Evolutionary conservation across 2,797 vertebrate species (phyloP).

Genomic region (Brachyrhaphis roseni): DNA sequence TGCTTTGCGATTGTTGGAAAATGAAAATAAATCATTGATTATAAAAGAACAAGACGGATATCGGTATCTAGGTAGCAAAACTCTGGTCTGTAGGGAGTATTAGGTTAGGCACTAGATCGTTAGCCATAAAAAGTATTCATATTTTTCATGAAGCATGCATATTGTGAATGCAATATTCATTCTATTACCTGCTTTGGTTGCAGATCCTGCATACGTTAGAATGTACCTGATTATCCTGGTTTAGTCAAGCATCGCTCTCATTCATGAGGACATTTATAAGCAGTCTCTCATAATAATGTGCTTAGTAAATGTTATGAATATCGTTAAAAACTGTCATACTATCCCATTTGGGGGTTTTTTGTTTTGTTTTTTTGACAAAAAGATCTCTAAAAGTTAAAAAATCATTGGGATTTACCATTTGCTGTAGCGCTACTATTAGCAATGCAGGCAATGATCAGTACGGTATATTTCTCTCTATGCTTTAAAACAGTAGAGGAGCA

Average conservation of each 20-base stretch:
- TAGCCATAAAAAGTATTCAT: background rate
- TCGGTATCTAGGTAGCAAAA: background rate
- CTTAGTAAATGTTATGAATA: background rate
- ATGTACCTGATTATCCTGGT: background rate
- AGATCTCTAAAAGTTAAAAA: background rate
- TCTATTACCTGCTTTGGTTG: background rate
- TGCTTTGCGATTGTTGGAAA: background rate
- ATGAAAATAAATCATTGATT: background rate
- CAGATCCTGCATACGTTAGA: background rate
- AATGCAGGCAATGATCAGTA: background rate
- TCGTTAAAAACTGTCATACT: background rate
- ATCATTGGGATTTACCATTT: background rate
- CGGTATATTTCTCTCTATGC: background rate
- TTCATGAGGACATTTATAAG: background rate
- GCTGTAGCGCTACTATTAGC: background rate
- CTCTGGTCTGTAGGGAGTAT: background rate
- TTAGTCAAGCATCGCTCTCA: background rate
- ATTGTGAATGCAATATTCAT: background rate
- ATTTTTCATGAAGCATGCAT: background rate
- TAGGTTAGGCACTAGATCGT: background rate
- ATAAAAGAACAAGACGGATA: too few species aligned
- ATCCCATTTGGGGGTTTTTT: too few species aligned
- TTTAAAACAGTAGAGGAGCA: background rate
- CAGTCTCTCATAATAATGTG: too few species aligned
- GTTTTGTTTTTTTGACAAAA: background rate